These are phyloP conservation scores for Microtus ochrogaster DNA, from an alignment of 2,113 vertebrate species.

Conservation along the genomic window DNA sequence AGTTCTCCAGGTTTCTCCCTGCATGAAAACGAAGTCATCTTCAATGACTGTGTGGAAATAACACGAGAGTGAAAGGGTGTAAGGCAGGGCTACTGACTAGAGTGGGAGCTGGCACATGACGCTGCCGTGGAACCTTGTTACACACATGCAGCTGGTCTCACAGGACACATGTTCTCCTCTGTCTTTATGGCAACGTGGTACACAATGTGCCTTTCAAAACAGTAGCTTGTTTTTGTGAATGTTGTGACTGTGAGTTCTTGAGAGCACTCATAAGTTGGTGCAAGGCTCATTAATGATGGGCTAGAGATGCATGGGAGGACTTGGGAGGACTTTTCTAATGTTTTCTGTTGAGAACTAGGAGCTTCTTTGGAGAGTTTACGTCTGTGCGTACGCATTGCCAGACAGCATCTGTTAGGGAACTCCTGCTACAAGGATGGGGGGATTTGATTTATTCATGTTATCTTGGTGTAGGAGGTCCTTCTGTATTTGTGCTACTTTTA, in stretches of 20 bases:
- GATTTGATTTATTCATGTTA: conserved; percentile 55
- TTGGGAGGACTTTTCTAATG: conserved; percentile 21
- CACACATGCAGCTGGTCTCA: not conserved
- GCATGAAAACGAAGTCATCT: not conserved
- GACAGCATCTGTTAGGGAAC: not conserved
- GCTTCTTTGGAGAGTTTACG: conserved; percentile 53
- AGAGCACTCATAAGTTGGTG: not conserved
- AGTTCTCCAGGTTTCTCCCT: not conserved
- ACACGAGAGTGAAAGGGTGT: not conserved
- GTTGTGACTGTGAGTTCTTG: not conserved
- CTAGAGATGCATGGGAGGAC: not conserved
- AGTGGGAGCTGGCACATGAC: not conserved
- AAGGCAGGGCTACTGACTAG: not conserved
- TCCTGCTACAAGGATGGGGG: conserved; percentile 30
- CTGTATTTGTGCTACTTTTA: too few relatives aligned
- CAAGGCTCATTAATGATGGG: not conserved
- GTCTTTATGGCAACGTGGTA: not conserved
- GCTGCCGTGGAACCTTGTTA: not conserved
- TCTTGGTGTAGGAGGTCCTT: too few relatives aligned
- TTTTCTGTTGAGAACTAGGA: conserved; percentile 58
- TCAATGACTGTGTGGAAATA: not conserved
- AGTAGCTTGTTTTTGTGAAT: not conserved
- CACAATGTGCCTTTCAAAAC: not conserved
- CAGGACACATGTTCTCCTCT: not conserved
- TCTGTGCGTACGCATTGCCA: conserved; percentile 51